Percentiles rank a stretch among this genome's conserved stretches.
Conservation (phyloP, 2,113 vertebrate species). For the Pteropus alecto region DNA sequence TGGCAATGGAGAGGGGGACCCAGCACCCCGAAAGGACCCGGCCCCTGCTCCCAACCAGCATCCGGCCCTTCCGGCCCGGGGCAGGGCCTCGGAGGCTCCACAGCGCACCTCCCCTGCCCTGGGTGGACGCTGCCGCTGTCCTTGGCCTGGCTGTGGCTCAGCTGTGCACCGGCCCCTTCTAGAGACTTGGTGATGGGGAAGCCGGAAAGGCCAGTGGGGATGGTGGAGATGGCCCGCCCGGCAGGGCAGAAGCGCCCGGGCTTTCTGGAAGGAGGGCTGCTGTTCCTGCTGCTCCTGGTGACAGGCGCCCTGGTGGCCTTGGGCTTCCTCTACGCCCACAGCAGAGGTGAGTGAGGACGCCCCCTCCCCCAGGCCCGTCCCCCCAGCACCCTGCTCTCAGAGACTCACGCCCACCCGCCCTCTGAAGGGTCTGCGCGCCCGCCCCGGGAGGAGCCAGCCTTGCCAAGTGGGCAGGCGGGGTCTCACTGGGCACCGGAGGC, state of each 20-base stretch:
- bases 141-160: neutral
- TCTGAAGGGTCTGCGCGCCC: neutral
- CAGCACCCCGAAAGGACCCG: neutral
- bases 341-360: conserved; percentile 80
- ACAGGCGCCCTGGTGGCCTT: conserved; percentile 89
- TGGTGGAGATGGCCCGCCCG: conserved; percentile 90
- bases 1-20: neutral
- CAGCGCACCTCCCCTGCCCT: neutral
- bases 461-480: neutral
- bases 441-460: neutral
- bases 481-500: neutral
- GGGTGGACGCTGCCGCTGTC: neutral
- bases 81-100: neutral
- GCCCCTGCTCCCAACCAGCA: neutral
- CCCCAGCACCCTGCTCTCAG: too few relatives aligned
- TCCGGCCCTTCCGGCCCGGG: neutral
- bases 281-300: conserved; percentile 88
- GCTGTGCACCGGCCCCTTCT: conserved; percentile 40
- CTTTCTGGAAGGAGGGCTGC: conserved; percentile 86
- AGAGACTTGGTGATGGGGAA: conserved; percentile 91
- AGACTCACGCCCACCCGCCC: neutral
- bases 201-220: conserved; percentile 93
- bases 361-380: neutral
- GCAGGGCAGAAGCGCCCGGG: conserved; percentile 86
- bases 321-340: conserved; percentile 89